phyloP scores from a whole-genome alignment of 2,113 vertebrate species.

The Crotalus horridus region DNA sequence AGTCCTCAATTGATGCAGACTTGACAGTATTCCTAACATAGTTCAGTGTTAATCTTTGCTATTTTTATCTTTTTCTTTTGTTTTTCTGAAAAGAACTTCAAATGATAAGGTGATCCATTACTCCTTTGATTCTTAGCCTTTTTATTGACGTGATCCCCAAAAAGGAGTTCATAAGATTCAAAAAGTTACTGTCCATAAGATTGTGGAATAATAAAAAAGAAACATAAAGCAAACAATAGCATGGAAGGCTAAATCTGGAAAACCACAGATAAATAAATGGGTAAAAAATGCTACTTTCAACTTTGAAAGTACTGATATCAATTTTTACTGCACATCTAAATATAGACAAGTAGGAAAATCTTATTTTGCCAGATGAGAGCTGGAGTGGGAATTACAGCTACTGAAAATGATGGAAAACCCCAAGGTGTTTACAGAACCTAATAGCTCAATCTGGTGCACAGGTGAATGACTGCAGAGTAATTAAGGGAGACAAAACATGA shows the following conservation, averaged over 20 bases:
- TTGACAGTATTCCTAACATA: constrained; percentile 41
- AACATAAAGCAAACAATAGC: neutral
- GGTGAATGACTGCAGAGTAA: neutral
- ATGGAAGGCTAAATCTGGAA: neutral
- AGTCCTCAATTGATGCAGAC: neutral
- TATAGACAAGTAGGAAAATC: neutral
- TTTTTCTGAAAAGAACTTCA: constrained; percentile 57
- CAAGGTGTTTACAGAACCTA: neutral
- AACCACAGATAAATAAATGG: constrained; percentile 4
- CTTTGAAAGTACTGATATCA: neutral
- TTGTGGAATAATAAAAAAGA: neutral
- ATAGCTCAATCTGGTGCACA: neutral
- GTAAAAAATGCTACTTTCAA: neutral
- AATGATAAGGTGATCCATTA: constrained; percentile 49
- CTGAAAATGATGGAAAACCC: constrained; percentile 4
- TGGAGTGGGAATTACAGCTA: constrained; percentile 10
- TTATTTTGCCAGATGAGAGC: neutral
- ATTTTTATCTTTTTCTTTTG: constrained; percentile 61
- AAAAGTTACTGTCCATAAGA: constrained; percentile 21
- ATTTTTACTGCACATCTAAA: neutral
- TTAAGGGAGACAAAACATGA: neutral
- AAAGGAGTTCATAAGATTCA: constrained; percentile 40
- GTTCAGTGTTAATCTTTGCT: constrained; percentile 36
- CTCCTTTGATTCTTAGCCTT: constrained; percentile 56
- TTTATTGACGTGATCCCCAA: constrained; percentile 37